Evolutionary conservation across 2,797 vertebrate genomes (phyloP), one percentile per base, ranked within the genome.

Genomic region (Sebastes kiyomatsui): DNA sequence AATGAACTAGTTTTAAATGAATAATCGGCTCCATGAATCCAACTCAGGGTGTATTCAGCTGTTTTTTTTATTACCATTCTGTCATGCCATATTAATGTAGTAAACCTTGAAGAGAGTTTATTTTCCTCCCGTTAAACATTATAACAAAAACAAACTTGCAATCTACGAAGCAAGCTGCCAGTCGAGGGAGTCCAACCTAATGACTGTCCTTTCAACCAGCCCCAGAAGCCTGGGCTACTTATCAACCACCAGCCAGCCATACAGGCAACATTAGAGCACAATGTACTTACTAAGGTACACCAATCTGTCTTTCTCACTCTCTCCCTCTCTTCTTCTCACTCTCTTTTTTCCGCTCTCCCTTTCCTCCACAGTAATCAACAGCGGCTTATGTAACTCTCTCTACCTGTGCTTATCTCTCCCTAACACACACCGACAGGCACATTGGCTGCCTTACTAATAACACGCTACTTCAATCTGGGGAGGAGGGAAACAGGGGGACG

Each of bases 391-490:
- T 96, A 96, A 96, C 94, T 94, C 94, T 92, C 93, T 94, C 94
- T 94, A 96, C 95, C 95, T 96, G 95, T 91, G 93, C 95, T 96
- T 96, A 96, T 96, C 96, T 94, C 91, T 60, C 88, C 81, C 89
- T 89, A 91, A 94, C 95, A 96, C 94, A 95, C 94, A 93, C 87
- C 89, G 90, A 93, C 93, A 91, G 81, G 86, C 93, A 94, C 93
- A 95, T 93, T 92, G 93, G 93, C 92, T 94, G 92, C 91, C 93
- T 94, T 94, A 93, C 94, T 96, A 96, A 96, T 96, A 95, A 95
- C 93, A 92, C 72, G 75, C 88, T 87, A 77, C 90, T 79, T 89
- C 88, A 65, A 77, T 91, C 82, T 74, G 83, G 76, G 85, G 90
- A 79, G 18, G 46, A 83, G 67, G 72, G 76, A 61, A 67, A 81